Evolutionary conservation across 1,140 invertebrate species (phyloP).

Genomic region (Pseudobourletiella spinata): DNA sequence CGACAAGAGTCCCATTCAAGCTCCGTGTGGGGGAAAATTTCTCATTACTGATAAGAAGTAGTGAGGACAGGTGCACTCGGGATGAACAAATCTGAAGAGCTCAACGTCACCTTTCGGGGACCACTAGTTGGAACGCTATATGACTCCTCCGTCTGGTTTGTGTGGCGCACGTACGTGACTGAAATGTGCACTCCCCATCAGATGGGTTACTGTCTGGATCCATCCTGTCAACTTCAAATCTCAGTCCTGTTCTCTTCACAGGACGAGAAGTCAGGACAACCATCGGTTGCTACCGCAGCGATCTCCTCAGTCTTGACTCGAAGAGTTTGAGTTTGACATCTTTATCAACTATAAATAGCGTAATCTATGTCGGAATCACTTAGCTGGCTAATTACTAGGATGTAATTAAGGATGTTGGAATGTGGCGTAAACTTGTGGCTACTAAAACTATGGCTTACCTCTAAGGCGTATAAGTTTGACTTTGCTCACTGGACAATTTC

Average conservation of each 20-base stretch:
- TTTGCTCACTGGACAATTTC: too few species aligned
- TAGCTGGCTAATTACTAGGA: too few species aligned
- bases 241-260: neutral
- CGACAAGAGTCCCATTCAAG: conserved; percentile 4
- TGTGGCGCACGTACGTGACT: neutral
- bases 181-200: neutral
- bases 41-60: conserved; percentile 6
- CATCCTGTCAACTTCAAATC: too few species aligned
- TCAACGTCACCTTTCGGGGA: neutral
- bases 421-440: too few species aligned
- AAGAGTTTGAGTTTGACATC: too few species aligned
- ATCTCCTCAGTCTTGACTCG: too few species aligned
- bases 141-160: neutral
- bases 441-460: too few species aligned
- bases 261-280: neutral
- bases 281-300: too few species aligned
- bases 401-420: too few species aligned
- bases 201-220: neutral
- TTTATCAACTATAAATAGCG: too few species aligned
- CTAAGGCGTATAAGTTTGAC: too few species aligned
- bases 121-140: neutral
- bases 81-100: conserved; percentile 7
- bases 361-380: too few species aligned
- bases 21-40: conserved; percentile 1
- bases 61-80: neutral